Percentiles rank a stretch among this genome's conserved stretches.
phyloP scores from a whole-genome alignment of 2,797 vertebrate species.

The Silurus aristotelis region DNA sequence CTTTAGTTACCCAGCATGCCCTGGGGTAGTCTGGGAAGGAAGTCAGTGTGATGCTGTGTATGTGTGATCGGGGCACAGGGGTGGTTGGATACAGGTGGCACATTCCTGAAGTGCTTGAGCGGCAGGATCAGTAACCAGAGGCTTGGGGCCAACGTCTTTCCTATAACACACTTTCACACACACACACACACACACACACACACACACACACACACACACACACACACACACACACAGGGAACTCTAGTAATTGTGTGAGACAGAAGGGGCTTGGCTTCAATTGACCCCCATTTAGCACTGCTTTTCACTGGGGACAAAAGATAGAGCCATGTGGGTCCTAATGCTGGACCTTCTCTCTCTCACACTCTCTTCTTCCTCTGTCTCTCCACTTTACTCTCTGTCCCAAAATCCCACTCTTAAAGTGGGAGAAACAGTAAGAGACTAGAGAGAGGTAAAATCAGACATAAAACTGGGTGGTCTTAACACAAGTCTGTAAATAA shows the following conservation, averaged over 20 bases:
- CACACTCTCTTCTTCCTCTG: constrained; percentile 28
- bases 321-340: constrained; percentile 80
- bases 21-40: neutral
- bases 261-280: constrained; percentile 79
- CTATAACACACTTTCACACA: constrained; percentile 11
- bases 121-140: constrained; percentile 74
- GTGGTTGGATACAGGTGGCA: constrained; percentile 66
- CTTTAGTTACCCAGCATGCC: constrained; percentile 8
- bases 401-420: neutral
- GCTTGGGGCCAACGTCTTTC: constrained; percentile 51
- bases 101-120: constrained; percentile 73
- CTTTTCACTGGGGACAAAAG: constrained; percentile 80
- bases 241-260: constrained; percentile 76
- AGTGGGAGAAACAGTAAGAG: neutral
- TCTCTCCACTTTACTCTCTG: neutral
- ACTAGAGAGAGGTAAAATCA: neutral
- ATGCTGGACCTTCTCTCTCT: constrained; percentile 72
- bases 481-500: neutral
- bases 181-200: neutral
- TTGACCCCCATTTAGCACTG: constrained; percentile 79
- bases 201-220: constrained; percentile 51
- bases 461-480: constrained; percentile 7
- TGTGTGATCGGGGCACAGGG: constrained; percentile 36
- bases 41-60: constrained; percentile 15
- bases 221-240: constrained; percentile 58